phyloP scores from a whole-genome alignment of 2,797 vertebrate genomes.

The Cyprinella venusta region DNA sequence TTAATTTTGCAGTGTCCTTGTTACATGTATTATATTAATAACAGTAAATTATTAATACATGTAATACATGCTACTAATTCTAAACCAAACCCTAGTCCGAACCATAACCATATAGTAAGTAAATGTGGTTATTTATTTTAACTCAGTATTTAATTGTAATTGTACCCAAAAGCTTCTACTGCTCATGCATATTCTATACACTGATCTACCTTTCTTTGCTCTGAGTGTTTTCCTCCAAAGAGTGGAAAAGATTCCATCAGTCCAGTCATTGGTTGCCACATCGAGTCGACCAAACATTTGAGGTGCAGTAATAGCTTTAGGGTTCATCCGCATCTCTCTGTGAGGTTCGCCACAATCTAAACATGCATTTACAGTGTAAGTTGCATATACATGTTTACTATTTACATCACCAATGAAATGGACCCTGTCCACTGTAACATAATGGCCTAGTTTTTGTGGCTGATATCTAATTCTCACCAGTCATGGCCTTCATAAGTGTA shows the following conservation, averaged over 20 bases:
- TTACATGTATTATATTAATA: not conserved
- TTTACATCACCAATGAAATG: not conserved
- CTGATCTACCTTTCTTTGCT: constrained; percentile 86
- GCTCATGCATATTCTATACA: not conserved
- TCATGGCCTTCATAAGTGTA: constrained; percentile 93
- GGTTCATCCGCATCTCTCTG: constrained; percentile 98
- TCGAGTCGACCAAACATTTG: constrained; percentile 98
- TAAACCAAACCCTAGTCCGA: not conserved
- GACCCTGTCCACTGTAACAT: not conserved
- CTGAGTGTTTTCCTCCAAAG: constrained; percentile 96
- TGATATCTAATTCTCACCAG: constrained; percentile 74
- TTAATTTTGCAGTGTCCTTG: not conserved
- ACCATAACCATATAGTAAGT: not conserved
- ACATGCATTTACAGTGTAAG: constrained; percentile 48
- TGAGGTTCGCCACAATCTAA: constrained; percentile 91
- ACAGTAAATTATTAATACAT: not conserved
- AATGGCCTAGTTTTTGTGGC: not conserved
- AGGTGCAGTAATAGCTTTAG: constrained; percentile 95
- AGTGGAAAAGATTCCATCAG: constrained; percentile 95
- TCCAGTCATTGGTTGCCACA: constrained; percentile 97
- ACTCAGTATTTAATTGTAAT: not conserved
- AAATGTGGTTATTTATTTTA: not conserved
- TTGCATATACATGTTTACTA: constrained; percentile 5
- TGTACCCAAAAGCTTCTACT: not conserved
- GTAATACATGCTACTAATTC: not conserved